Conservation (phyloP, 2,113 vertebrate genomes). For the Kryptolebias marmoratus region DNA sequence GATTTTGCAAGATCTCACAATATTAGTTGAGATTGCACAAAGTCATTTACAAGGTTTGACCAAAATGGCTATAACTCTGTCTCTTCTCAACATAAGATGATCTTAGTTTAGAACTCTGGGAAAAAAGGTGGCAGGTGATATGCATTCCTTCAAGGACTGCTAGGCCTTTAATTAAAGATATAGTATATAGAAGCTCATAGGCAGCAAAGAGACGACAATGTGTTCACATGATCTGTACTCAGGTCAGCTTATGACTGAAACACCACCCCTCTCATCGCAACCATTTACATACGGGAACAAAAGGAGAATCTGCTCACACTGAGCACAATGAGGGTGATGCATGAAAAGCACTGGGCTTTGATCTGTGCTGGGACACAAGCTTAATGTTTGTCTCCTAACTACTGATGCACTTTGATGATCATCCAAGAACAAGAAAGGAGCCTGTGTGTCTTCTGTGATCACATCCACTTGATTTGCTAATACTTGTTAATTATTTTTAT, state of each 20-base stretch:
- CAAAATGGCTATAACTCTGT: no score
- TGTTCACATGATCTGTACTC: constrained; percentile 20
- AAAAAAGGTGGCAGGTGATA: no score
- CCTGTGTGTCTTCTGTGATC: constrained; percentile 17
- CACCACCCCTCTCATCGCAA: constrained; percentile 52
- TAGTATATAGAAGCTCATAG: constrained; percentile 34
- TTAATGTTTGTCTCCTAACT: constrained; percentile 30
- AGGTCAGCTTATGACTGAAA: constrained; percentile 14
- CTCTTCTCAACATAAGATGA: no score
- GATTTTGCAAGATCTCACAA: no score
- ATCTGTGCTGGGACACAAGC: constrained; percentile 46
- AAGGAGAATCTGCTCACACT: constrained; percentile 20
- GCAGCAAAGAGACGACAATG: constrained; percentile 2
- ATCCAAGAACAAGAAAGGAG: constrained; percentile 20
- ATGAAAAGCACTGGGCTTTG: constrained; percentile 59
- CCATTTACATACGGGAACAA: constrained; percentile 59
- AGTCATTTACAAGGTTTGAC: no score
- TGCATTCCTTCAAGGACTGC: no score
- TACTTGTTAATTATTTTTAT: background rate
- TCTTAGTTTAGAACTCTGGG: no score
- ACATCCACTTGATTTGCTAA: background rate
- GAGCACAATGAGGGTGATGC: constrained; percentile 10
- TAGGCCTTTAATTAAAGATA: background rate
- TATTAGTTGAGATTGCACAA: no score
- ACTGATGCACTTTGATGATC: constrained; percentile 48